A percentile compares a stretch with the other conserved stretches of the same genome.
Evolutionary conservation across 2,113 vertebrate genomes (phyloP).

Genomic region (Strigops habroptila): DNA sequence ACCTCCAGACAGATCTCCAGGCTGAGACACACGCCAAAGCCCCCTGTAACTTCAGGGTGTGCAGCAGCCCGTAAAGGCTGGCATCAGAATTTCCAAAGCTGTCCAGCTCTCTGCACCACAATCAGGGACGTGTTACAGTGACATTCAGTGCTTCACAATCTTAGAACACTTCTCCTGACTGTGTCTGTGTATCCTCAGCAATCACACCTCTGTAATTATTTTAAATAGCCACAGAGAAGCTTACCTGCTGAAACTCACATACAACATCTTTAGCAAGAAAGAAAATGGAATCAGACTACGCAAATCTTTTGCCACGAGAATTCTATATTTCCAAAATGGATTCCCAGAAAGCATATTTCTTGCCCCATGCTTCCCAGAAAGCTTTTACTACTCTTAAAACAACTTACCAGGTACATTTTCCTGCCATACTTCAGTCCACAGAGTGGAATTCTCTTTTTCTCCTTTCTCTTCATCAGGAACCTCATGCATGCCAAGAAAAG

Average conservation of each 20-base stretch:
- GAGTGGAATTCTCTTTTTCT: constrained; percentile 82
- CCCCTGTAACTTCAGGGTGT: not conserved
- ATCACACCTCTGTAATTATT: not conserved
- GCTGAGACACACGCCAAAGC: not conserved
- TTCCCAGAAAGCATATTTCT: not conserved
- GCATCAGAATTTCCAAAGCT: not conserved
- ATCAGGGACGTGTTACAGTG: not conserved
- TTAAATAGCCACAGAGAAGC: not conserved
- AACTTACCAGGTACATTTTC: constrained; percentile 92
- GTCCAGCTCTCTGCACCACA: accelerated
- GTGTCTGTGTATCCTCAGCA: not conserved
- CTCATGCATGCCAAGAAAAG: constrained; percentile 98
- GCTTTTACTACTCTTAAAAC: not conserved
- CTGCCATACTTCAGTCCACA: constrained; percentile 97
- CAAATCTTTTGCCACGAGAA: not conserved
- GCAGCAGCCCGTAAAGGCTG: not conserved
- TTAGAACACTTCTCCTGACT: not conserved
- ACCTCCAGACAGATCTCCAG: not conserved
- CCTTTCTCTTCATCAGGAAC: constrained; percentile 86
- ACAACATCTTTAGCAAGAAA: not conserved
- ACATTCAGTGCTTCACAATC: not conserved
- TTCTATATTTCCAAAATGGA: not conserved
- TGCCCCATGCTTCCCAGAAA: not conserved
- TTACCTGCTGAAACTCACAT: not conserved
- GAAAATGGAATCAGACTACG: not conserved